phyloP scores from a whole-genome alignment of 2,113 vertebrate genomes.

The Saguinus midas region DNA sequence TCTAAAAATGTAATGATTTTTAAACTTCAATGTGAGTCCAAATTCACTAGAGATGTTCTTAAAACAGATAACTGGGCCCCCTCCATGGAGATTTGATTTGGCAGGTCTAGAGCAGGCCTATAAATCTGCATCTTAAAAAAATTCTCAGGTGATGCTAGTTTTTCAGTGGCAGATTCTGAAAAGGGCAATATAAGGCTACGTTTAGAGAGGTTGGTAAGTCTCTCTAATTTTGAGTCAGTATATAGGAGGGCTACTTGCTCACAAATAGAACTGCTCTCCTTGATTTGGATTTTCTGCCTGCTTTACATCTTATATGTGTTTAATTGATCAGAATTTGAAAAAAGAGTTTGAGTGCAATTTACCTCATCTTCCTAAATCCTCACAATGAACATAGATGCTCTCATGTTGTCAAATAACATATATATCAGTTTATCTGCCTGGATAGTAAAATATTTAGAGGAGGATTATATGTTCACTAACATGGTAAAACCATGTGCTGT shows the following conservation, averaged over 20 bases:
- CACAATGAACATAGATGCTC: not conserved
- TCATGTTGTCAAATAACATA: not conserved
- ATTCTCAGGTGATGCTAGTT: not conserved
- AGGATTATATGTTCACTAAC: not conserved
- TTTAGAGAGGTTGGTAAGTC: not conserved
- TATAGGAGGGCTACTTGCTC: not conserved
- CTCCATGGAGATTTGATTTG: not conserved
- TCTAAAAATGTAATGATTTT: not conserved
- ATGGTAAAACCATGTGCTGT: not conserved
- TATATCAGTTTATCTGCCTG: not conserved
- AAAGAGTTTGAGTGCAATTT: not conserved
- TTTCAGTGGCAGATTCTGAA: not conserved
- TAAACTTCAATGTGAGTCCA: not conserved
- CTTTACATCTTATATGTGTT: not conserved
- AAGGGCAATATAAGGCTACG: not conserved
- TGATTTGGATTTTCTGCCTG: not conserved
- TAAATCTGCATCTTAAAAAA: not conserved
- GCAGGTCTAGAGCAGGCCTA: not conserved
- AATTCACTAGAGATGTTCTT: not conserved
- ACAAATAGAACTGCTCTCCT: not conserved
- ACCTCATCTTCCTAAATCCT: not conserved
- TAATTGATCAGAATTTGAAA: not conserved
- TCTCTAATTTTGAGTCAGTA: not conserved
- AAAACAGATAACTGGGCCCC: not conserved
- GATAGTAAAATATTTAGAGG: not conserved